Evolutionary conservation across 1,140 invertebrate genomes (phyloP).

Genomic region (Eueides isabella): DNA sequence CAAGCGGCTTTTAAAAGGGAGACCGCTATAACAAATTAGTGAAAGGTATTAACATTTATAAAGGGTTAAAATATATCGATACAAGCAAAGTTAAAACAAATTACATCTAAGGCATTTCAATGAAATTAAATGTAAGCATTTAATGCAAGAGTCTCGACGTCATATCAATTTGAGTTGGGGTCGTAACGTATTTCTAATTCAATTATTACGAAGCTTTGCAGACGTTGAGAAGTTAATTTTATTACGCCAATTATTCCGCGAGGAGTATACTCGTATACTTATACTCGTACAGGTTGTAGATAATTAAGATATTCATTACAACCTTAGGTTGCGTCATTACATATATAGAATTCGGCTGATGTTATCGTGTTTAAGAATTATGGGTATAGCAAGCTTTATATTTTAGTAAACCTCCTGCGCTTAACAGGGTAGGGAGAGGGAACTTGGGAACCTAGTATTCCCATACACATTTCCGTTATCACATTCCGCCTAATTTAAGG

Average conservation of each 20-base stretch:
- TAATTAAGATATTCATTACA: conserved; percentile 2
- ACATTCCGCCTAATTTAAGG: too few species aligned
- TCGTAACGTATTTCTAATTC: conserved; percentile 26
- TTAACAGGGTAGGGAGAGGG: too few species aligned
- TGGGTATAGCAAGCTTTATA: background rate
- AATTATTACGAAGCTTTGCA: conserved; percentile 21
- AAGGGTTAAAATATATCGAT: conserved; percentile 2
- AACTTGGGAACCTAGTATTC: too few species aligned
- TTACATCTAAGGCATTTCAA: background rate
- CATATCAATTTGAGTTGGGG: background rate
- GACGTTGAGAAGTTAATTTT: conserved; percentile 23
- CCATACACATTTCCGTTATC: too few species aligned
- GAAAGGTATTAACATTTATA: background rate
- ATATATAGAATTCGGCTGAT: background rate
- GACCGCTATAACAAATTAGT: background rate
- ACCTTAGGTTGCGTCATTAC: background rate
- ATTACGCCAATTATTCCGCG: conserved; percentile 5
- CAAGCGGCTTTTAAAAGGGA: background rate
- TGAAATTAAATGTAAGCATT: background rate
- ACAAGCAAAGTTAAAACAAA: background rate
- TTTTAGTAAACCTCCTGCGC: too few species aligned
- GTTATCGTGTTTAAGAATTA: background rate
- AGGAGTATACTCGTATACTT: background rate
- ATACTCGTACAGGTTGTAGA: background rate
- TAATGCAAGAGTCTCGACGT: background rate